Base-by-base conservation (phyloP, 2,888 invertebrate genomes). In the Aelia acuminata region DNA sequence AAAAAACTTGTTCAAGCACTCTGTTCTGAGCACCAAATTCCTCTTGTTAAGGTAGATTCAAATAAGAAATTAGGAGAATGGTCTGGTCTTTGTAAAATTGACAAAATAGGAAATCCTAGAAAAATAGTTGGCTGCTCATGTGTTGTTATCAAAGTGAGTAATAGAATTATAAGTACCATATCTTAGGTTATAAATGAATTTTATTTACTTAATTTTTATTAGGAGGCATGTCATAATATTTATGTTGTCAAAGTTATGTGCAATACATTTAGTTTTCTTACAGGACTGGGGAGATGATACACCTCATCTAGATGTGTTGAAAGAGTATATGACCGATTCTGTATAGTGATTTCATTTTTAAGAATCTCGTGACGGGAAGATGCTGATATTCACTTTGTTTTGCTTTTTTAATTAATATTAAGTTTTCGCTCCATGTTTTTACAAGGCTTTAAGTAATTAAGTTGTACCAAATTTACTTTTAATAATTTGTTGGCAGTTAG, bases 31-130 rank as follows among this genome's bases (percentile, higher is more conserved):
- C 99, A 99, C 93, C 96, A 97, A 92, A 99, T 99, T 92, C 98
- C 99, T 89, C 94, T 99, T 90, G 96, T 99, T 91, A 97, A 97
- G 94, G 98, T 99, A 85, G 99, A 99, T 93, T 98, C 98, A 93
- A 99, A 99, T 94, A 99, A 99, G 94, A 98, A 98, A 92, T 95
- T 99, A 88, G 99, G 99, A 84, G 99, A 99, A 94, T 99, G 99
- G 99, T 97, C 98, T 85, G 99, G 99, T 91, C 95, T 99, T 89
- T 99, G 99, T 94, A 99, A 99, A 94, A 98, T 99, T 92, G 99
- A 99, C 94, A 98, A 97, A 92, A 98, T 99, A 91, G 99, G 99
- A 92, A 99, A 99, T 93, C 98, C 99, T 90, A 95, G 99, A 91
- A 99, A 99, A 94, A 98, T 99, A 90, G 98, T 99, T 91, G 98